Base-by-base conservation (phyloP, 92 coral and sea anemone species). In the Parazoanthus darwini region DNA sequence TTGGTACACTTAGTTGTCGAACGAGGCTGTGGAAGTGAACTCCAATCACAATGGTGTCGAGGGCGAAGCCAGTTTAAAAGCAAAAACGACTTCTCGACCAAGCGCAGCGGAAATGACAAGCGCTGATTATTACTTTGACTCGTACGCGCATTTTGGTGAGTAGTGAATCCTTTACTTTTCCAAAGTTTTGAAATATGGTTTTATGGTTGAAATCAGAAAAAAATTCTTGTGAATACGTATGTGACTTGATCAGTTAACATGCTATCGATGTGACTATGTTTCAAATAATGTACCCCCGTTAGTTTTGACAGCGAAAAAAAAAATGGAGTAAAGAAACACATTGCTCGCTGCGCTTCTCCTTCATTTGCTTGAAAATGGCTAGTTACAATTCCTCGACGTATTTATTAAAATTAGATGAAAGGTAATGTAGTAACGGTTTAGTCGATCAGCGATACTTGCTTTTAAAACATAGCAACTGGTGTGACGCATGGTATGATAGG, bases 111-210 rank as follows among this genome's bases (percentile, higher is more conserved):
- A 96, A 77, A 96, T 96, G 99, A 96, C 99, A 13, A 96, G 99
- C 56, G 99, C 99, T 18, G 99, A 96, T 82, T 96, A 96, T 81
- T 96, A 96, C 90, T 96, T 96, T 82, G 99, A 96, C 86, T 96
- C 99, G 54, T 96, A 96, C 82, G 99, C 98, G 35, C 99, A 96
- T 91, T 96, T 96, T 37, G 99, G 99, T 96, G 82, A 91, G 98
- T 74, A 81, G 42, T n/a, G 14, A 67, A 38, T n/a, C 72, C 65
- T 20, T 38, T 23, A 63, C 6, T 63, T 63, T 58, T 22, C 70
- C 9, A 3, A 63, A 63, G 3, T 22, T 63, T 63, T 20, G 2
- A 14, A 0, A 5, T 63, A 63, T 63, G 8, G 22, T 18, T 29
- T 3, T 63, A 63, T 8, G 25, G 70, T 63, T 63, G 68, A 63